A percentile compares a stretch with the other conserved stretches of the same genome.
Conservation (phyloP, 2,888 invertebrate species). For the Meliscaeva auricollis region DNA sequence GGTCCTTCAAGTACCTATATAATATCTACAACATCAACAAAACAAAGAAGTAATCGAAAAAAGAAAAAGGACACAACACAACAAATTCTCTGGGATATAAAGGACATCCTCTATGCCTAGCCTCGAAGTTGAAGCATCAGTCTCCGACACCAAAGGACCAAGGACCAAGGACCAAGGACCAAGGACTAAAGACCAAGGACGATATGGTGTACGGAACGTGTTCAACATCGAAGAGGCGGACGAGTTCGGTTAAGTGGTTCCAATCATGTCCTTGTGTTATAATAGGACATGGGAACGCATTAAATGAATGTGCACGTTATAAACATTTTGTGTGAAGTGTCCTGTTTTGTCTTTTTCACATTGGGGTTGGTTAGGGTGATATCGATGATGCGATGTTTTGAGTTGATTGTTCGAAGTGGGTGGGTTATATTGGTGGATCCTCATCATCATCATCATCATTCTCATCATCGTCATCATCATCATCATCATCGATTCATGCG, state of each 20-base stretch:
- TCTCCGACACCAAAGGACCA: conserved; percentile 20
- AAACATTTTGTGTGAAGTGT: conserved; percentile 71
- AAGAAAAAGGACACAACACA: conserved; percentile 43
- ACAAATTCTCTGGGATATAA: conserved; percentile 46
- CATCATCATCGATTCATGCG: conserved; percentile 66
- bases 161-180: conserved; percentile 10
- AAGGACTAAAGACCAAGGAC: conserved; percentile 11
- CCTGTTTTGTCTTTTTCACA: conserved; percentile 71
- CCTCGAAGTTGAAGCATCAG: conserved; percentile 27
- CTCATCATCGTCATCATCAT: conserved; percentile 51
- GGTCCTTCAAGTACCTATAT: conserved; percentile 23
- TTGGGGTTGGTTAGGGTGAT: conserved; percentile 64
- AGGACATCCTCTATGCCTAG: conserved; percentile 30
- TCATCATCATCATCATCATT: conserved; percentile 31
- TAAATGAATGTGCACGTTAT: conserved; percentile 68
- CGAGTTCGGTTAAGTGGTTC: conserved; percentile 73
- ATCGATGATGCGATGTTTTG: neutral
- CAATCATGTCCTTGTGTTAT: conserved; percentile 76
- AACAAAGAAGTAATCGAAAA: conserved; percentile 28
- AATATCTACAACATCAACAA: neutral
- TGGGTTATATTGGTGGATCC: conserved; percentile 30
- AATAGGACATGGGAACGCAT: conserved; percentile 75
- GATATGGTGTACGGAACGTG: conserved; percentile 37
- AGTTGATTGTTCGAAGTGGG: conserved; percentile 13
- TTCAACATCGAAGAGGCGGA: conserved; percentile 74